Conservation (phyloP, 2,113 vertebrate genomes). For the Oncorhynchus masou region DNA sequence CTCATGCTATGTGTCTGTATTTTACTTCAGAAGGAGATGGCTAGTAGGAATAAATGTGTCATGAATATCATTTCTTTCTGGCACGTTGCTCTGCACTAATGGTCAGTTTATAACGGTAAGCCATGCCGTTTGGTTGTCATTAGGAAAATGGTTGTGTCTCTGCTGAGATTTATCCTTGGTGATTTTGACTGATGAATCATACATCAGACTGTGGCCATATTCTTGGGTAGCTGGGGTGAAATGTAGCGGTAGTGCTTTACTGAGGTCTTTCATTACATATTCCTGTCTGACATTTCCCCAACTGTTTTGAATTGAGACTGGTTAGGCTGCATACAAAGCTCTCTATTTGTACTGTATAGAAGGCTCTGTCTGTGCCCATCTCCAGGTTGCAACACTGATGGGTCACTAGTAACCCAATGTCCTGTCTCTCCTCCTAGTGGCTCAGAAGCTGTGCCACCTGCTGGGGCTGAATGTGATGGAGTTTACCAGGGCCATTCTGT, state of each 20-base stretch:
- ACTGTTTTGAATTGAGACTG: too few species aligned
- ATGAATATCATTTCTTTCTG: too few species aligned
- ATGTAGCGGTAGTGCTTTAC: not conserved
- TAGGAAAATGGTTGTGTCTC: not conserved
- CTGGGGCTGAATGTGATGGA: conserved; percentile 87
- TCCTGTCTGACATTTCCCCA: not conserved
- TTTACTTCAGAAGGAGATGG: too few species aligned
- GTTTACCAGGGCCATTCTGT: conserved; percentile 85
- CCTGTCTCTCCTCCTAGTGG: conserved; percentile 65
- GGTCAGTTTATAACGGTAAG: not conserved
- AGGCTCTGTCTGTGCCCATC: not conserved
- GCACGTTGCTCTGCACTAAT: not conserved
- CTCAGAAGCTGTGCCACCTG: conserved; percentile 88
- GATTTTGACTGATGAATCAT: not conserved
- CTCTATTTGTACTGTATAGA: not conserved
- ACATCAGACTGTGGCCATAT: not conserved
- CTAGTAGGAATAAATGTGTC: too few species aligned
- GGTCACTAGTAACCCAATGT: not conserved
- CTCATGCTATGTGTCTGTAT: too few species aligned
- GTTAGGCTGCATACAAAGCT: too few species aligned
- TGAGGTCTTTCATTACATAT: not conserved
- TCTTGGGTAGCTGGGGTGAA: not conserved
- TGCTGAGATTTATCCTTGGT: not conserved
- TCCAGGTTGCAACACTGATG: not conserved
- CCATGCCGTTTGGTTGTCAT: not conserved